phyloP scores from a whole-genome alignment of 2,113 vertebrate species.

The Theropithecus gelada region DNA sequence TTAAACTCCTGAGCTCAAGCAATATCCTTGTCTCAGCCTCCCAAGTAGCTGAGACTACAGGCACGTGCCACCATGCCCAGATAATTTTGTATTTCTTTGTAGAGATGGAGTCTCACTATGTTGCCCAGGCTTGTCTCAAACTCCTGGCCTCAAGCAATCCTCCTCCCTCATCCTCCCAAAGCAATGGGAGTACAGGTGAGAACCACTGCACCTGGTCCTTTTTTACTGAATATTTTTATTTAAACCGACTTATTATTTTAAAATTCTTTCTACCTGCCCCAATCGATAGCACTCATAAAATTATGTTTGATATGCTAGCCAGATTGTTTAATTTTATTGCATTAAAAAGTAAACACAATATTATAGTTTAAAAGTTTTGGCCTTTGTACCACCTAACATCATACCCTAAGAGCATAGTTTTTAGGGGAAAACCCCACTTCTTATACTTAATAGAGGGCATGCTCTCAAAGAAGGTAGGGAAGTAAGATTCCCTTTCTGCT shows the following conservation, averaged over 20 bases:
- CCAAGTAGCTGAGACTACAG: no score
- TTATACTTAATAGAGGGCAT: neutral
- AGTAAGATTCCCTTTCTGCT: neutral
- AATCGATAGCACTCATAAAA: neutral
- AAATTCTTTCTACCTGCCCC: neutral
- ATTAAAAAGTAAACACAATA: neutral
- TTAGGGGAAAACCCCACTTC: neutral
- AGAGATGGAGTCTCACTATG: neutral
- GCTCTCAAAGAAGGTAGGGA: neutral
- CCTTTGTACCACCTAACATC: neutral
- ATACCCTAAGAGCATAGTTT: neutral
- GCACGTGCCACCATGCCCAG: no score
- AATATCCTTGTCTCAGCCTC: no score
- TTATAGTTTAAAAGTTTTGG: neutral
- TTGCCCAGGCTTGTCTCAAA: neutral
- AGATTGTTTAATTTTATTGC: neutral
- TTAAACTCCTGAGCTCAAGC: no score
- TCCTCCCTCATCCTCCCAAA: neutral
- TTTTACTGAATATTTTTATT: constrained; percentile 27
- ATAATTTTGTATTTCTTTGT: no score
- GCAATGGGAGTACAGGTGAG: neutral
- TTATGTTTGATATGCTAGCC: neutral
- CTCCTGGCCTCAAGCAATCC: no score
- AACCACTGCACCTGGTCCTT: neutral
- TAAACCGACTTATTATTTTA: neutral